Evolutionary conservation across 2,113 vertebrate genomes (phyloP).

Genomic region (Alosa alosa): DNA sequence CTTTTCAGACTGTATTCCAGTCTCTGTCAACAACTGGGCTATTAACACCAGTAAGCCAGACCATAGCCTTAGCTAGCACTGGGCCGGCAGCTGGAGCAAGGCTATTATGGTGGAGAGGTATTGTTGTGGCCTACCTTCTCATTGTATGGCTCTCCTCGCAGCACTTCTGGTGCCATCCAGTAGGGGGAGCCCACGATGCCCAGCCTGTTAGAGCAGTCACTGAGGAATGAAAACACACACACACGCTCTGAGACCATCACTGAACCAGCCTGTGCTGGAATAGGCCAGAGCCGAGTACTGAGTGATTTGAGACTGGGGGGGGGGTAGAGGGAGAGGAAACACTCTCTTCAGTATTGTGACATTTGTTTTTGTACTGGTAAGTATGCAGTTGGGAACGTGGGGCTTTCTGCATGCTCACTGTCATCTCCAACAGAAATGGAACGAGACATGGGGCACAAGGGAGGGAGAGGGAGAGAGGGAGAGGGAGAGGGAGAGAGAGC

Average conservation of each 20-base stretch:
- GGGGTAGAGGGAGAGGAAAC: slow-evolving; percentile 30
- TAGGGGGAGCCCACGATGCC: slow-evolving; percentile 93
- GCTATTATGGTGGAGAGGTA: neutral
- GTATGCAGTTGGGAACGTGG: neutral
- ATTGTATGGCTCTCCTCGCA: slow-evolving; percentile 88
- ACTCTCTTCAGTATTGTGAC: slow-evolving; percentile 42
- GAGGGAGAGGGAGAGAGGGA: neutral
- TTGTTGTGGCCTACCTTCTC: slow-evolving; percentile 83
- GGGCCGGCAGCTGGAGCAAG: no score
- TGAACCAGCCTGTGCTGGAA: neutral
- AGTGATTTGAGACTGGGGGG: neutral
- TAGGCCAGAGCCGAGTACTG: neutral
- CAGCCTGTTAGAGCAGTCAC: slow-evolving; percentile 78
- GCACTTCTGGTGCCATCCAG: slow-evolving; percentile 96
- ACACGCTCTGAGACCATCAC: neutral
- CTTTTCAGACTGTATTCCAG: neutral
- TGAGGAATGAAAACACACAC: slow-evolving; percentile 51
- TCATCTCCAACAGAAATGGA: neutral
- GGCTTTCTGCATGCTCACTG: neutral
- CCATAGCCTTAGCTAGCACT: no score
- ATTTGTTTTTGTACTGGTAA: neutral
- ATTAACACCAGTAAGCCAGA: no score
- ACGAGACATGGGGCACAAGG: neutral
- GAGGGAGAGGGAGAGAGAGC: neutral
- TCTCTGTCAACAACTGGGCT: neutral